Evolutionary conservation across 37 sponge, comb jelly and placozoan species (phyloP).

Genomic region (Agelas oroides): DNA sequence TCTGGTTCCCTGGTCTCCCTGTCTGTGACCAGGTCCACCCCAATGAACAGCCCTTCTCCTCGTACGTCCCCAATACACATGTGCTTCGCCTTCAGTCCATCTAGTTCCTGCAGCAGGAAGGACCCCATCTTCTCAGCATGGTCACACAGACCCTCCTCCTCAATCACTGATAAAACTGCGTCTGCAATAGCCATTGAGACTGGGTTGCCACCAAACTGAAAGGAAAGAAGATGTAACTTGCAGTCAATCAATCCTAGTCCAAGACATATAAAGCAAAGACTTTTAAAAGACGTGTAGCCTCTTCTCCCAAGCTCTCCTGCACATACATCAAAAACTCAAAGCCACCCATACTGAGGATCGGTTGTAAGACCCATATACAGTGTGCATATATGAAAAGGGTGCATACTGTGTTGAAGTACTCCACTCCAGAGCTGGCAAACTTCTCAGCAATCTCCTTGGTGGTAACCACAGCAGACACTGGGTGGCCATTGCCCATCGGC

Average conservation of each 20-base stretch:
- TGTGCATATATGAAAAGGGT: too few relatives aligned
- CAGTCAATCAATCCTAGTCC: too few relatives aligned
- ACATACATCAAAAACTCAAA: too few relatives aligned
- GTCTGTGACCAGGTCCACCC: conserved; percentile 88
- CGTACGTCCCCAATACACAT: conserved; percentile 83
- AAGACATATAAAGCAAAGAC: too few relatives aligned
- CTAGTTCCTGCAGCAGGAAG: conserved; percentile 53
- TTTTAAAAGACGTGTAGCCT: too few relatives aligned
- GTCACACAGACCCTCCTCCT: conserved; percentile 65
- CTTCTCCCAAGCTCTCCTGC: too few relatives aligned
- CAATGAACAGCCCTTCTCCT: conserved; percentile 77
- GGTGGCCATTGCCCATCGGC: conserved; percentile 92
- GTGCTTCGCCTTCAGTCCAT: conserved; percentile 45
- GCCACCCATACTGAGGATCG: too few relatives aligned
- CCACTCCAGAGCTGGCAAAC: conserved; percentile 53
- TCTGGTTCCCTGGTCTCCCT: conserved; percentile 71
- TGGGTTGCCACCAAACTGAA: conserved; percentile 90
- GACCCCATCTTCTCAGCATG: conserved; percentile 67
- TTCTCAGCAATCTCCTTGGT: conserved; percentile 73
- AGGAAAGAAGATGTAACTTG: too few relatives aligned
- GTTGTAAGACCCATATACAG: too few relatives aligned
- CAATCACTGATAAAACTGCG: conserved; percentile 77
- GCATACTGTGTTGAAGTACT: conserved; percentile 83
- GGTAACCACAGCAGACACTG: conserved; percentile 83
- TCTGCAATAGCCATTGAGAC: conserved; percentile 85